Base-by-base conservation (phyloP, 1,140 invertebrate genomes). In the Hycleus phaleratus region DNA sequence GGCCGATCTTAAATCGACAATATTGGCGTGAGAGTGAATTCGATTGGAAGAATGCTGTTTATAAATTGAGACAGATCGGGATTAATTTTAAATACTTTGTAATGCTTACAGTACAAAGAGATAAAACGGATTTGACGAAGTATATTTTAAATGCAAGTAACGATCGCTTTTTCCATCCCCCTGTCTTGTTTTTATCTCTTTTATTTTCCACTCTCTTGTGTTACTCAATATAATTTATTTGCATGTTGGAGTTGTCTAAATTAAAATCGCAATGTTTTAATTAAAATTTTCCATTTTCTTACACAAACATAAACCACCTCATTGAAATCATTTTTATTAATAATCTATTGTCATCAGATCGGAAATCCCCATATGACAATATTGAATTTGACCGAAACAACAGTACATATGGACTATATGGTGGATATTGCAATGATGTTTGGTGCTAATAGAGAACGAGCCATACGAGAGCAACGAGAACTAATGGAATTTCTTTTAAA, bases 401-500 rank as follows among this genome's bases (percentile, higher is more conserved):
- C n/a, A 7, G 47, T 43, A 2, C 90, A 90, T 71, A 85, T 86
- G 56, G 80, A 82, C 1, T 92, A 91, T 68, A 88, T 89, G 85
- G 84, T 90, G 0, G 88, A 92, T 58, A 85, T 96, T 40, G 90
- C 95, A 0, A 80, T 85, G 0, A 78, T 94, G 3, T 80, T 97
- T 39, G 94, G 94, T 11, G 88, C 90, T 2, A 76, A 93, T 42
- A 80, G 76, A 49, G 68, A 74, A 0, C 71, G 70, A 11, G 92
- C 92, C 0, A 73, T 79, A 60, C 70, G 76, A 4, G 90, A 97
- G 65, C 79, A 96, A 48, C 79, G 78, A n/a, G 85, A 91, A 47
- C 89, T 93, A 0, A 77, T 98, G 1, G 76, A 88, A 18, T 97
- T 98, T 67, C 92, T 97, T 77, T 90, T 91, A 25, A 79, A 85